Conservation (phyloP, 2,113 vertebrate genomes). For the Hippocampus abdominalis region DNA sequence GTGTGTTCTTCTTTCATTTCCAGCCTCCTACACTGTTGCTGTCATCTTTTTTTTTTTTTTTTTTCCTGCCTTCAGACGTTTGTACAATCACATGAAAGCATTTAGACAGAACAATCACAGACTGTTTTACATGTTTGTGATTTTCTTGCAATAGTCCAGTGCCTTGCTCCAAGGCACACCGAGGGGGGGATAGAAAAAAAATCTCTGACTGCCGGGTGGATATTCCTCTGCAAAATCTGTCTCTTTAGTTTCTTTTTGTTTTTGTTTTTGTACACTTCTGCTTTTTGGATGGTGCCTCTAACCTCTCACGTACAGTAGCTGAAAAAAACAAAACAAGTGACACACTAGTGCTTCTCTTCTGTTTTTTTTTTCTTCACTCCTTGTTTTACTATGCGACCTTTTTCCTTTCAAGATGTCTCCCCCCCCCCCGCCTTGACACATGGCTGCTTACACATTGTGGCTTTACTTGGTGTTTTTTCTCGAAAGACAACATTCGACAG, state of each 20-base stretch:
- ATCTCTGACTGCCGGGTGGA: not conserved
- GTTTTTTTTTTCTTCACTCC: not conserved
- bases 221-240: constrained; percentile 19
- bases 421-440: constrained; percentile 1
- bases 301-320: constrained; percentile 31
- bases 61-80: not conserved
- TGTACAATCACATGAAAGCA: not conserved
- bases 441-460: constrained; percentile 49
- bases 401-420: constrained; percentile 9
- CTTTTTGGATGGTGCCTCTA: constrained; percentile 17
- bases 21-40: constrained; percentile 43
- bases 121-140: not conserved
- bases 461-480: not conserved
- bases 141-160: not conserved
- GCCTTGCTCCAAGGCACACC: constrained; percentile 2
- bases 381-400: constrained; percentile 1
- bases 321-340: constrained; percentile 12
- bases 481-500: not conserved
- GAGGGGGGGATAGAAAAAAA: not conserved
- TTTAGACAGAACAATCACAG: not conserved
- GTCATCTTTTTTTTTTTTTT: constrained; percentile 19
- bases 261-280: constrained; percentile 8
- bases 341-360: not conserved
- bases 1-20: constrained; percentile 21
- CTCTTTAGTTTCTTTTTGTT: not conserved